Percentiles rank a stretch among this genome's conserved stretches.
Conservation (phyloP, 2,113 vertebrate genomes). For the Lamprologus tigripictilis region DNA sequence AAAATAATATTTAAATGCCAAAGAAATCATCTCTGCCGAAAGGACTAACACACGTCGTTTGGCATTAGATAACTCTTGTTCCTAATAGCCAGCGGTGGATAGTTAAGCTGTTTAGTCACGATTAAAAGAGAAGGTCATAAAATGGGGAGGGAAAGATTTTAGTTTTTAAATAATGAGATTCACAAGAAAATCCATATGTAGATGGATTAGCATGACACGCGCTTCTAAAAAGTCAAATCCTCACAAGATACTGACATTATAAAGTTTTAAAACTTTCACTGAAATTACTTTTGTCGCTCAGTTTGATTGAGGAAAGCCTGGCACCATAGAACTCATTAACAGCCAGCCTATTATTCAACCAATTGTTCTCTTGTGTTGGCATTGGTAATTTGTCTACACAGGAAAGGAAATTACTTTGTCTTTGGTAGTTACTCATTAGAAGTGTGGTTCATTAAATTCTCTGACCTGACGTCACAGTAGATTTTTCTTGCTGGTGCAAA, state of each 20-base stretch:
- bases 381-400: neutral
- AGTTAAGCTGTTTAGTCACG: neutral
- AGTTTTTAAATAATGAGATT: neutral
- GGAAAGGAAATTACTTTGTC: neutral
- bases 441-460: neutral
- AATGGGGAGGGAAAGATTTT: neutral
- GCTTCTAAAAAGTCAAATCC: neutral
- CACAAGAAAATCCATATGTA: neutral
- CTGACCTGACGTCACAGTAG: neutral
- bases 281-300: neutral
- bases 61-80: neutral
- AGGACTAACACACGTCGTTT: neutral
- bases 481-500: neutral
- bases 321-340: neutral
- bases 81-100: neutral
- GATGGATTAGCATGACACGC: neutral
- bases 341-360: neutral
- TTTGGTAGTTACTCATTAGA: neutral
- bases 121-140: neutral
- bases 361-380: neutral
- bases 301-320: neutral
- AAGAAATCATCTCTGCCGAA: neutral
- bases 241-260: neutral
- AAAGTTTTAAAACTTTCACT: neutral
- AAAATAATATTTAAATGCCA: neutral